A percentile compares a stretch with the other conserved stretches of the same genome.
Evolutionary conservation across 2,797 vertebrate species (phyloP).

Genomic region (Eupleurogrammus muticus): DNA sequence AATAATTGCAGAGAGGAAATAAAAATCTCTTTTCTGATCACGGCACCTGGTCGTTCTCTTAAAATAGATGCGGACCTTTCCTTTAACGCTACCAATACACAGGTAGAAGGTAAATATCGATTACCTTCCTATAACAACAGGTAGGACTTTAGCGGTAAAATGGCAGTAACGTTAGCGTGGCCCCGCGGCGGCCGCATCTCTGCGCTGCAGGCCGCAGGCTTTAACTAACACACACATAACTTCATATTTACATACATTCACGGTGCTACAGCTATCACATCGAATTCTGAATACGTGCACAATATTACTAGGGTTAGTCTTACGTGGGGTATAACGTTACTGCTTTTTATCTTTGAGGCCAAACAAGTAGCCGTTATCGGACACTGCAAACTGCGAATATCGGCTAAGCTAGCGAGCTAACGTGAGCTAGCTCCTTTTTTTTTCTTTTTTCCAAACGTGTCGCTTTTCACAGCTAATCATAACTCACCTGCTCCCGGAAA

Average conservation of each 20-base stretch:
- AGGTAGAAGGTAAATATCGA: not conserved
- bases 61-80: not conserved
- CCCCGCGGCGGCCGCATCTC: constrained; percentile 11
- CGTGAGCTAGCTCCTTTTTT: constrained; percentile 18
- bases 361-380: not conserved
- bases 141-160: not conserved
- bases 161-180: constrained; percentile 5
- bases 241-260: not conserved
- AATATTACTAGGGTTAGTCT: not conserved
- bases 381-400: constrained; percentile 9
- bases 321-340: not conserved
- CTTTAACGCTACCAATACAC: not conserved
- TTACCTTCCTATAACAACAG: not conserved
- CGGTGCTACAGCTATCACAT: not conserved
- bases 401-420: constrained; percentile 28
- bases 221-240: not conserved
- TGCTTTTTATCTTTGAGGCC: not conserved
- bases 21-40: not conserved
- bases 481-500: constrained; percentile 77
- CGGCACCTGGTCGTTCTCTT: not conserved
- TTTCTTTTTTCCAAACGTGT: no score
- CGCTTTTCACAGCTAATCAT: not conserved
- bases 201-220: constrained; percentile 34
- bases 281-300: not conserved
- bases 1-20: no score